phyloP scores from a whole-genome alignment of 35 echinoderm and acorn worm species.

The Heliocidaris tuberculata region DNA sequence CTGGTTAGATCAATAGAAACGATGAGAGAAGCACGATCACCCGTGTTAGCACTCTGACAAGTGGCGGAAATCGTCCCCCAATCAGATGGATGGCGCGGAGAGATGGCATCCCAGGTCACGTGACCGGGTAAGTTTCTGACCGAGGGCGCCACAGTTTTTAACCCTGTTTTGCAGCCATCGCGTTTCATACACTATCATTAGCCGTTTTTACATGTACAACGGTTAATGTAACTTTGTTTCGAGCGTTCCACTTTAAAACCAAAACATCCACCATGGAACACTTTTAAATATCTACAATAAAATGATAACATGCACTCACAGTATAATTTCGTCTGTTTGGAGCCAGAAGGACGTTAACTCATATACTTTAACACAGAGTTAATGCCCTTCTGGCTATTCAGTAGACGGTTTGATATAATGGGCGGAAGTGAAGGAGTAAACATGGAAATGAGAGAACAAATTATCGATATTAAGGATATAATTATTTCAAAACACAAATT shows the following conservation, averaged over 20 bases:
- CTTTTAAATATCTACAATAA: too few species aligned
- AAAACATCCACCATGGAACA: too few species aligned
- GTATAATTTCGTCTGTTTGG: too few species aligned
- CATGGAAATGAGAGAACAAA: too few species aligned
- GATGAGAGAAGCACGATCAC: neutral
- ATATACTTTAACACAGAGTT: too few species aligned
- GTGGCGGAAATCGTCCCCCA: neutral
- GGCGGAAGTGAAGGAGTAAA: too few species aligned
- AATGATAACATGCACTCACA: too few species aligned
- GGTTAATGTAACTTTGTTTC: neutral
- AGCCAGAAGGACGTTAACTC: too few species aligned
- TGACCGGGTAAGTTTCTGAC: neutral
- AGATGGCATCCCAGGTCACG: neutral
- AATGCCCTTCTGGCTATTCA: too few species aligned
- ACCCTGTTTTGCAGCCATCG: neutral
- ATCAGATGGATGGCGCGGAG: neutral
- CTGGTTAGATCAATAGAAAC: neutral
- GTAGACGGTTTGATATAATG: too few species aligned
- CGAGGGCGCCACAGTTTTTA: neutral
- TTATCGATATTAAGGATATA: too few species aligned
- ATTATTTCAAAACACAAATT: too few species aligned
- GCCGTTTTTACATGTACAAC: neutral
- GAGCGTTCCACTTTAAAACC: neutral
- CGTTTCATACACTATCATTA: neutral
- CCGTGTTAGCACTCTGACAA: constrained; percentile 20